Base-by-base conservation (phyloP, 2,797 vertebrate species). In the Syndactyla subalaris region DNA sequence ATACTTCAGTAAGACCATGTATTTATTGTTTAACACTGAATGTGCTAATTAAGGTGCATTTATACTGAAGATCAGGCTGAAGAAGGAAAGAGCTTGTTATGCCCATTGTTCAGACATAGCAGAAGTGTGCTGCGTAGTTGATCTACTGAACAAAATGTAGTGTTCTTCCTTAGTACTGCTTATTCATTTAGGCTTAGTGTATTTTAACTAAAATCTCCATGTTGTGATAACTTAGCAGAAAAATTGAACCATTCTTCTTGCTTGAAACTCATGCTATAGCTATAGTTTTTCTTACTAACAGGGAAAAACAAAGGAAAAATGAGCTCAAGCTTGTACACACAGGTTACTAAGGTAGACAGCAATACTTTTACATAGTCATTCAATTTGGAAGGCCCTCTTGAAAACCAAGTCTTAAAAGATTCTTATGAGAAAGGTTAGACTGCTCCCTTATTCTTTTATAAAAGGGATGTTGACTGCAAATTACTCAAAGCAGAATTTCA, bases 401-500 rank as follows among this genome's bases (percentile, higher is more conserved):
- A 51, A 88, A 57, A 73, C 8, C 7, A 82, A 18, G 34, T 27
- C 62, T 73, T 89, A 51, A 51, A 93, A 85, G 19, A 62, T 4
- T 80, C 27, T 70, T 83, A 13, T 67, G n/a, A 89, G 29, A 77
- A 73, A 13, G 18, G 13, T 24, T 82, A 85, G 16, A n/a, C 24
- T 55, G 12, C 46, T 79, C 7, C 5, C 43, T 65, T 52, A 38
- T 20, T 87, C 32, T 82, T 91, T 85, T 55, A 39, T 51, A 29
- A 76, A 76, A 51, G 0, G 8, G 10, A 76, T 73, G 32, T 55
- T 77, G 65, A 52, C 36, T 77, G 39, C 16, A 58, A 74, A 66
- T 77, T 80, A 83, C 26, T 57, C 55, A 39, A 96, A 89, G 11
- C 15, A 91, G 61, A 85, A 80, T 83, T 93, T 91, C 58, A 41